Evolutionary conservation across 2,113 vertebrate genomes (phyloP), one percentile per base, ranked within the genome.

Genomic region (Cebidichthys violaceus): DNA sequence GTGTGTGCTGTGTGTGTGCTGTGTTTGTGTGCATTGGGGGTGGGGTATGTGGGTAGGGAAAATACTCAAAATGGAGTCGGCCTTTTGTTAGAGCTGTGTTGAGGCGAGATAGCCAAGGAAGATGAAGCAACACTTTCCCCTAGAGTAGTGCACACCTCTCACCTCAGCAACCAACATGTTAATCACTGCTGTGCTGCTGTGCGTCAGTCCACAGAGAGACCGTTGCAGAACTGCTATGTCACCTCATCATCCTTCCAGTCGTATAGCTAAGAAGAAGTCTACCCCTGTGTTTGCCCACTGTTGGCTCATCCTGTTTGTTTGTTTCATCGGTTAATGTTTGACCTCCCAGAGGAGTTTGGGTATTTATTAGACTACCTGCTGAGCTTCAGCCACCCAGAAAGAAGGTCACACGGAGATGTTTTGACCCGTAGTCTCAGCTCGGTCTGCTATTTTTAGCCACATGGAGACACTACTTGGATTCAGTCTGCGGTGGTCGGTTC

Each of bases 41-140:
- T 81, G 76, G 81, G 68, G 47, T 81, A 88, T 91, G 84, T 84
- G 87, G 84, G 83, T 85, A 80, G 73, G 77, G 83, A 89, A 91
- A 90, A 91, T 87, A 89, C 60, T 90, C 88, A 91, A 93, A 87
- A 90, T 92, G 88, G 88, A 84, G 86, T 82, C 83, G 35, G 79
- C 64, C 68, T 77, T 33, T 83, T 79, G 79, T 81, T 57, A 17
- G 67, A 78, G 54, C 43, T 65, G 55, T 76, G 77, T 72, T 67
- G 35, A 59, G 47, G 71, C 61, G 68, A 9, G 35, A 77, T 77
- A 35, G 45, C 33, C 14, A 5, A 60, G 39, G 60, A 43, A 82
- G 67, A 83, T 85, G 35, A 81, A 69, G 37, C 61, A 80, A 75
- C 68, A 45, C 22, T 70, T 75, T 67, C 10, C 86, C 77, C 86